Evolutionary conservation across 92 coral and sea anemone genomes (phyloP), one percentile per base, ranked within the genome.

Genomic region (Paragorgia papillata): DNA sequence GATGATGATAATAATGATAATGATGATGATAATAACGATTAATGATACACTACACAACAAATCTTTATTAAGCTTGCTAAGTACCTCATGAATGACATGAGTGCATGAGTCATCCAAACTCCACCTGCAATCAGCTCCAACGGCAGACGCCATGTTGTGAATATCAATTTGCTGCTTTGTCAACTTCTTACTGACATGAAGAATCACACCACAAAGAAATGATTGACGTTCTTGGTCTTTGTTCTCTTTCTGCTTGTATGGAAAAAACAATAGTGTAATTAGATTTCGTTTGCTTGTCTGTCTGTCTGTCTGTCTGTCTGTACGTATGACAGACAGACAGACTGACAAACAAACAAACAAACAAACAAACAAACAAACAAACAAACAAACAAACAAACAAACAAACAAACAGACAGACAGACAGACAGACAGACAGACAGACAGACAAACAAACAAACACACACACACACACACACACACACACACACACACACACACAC

Each of bases 121-220:
- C 95, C 93, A 89, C 29, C 95, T 90, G 70, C 87, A 94, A 56
- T 91, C 92, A 32, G 98, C 98, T n/a, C 97, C 98, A 51, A 87
- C 88, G 43, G 92, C 84, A 8, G 92, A 79, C 0, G 98, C 97
- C 39, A 86, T 76, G 21, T 85, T 71, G 75, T 84, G 85, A 40
- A 94, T 80, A 63, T 88, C 95, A 40, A 92, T 73, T 62, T 88
- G 97, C 34, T 88, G 97, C 30, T 85, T 83, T 40, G 74, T 34
- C 50, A 91, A 76, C 76, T 94, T 94, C 86, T 91, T 94, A 56
- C 97, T 88, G 55, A 94, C 92, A 48, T 89, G 84, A 37, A 94
- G 79, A 51, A 89, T 69, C 60, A 91, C 79, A 7, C 95, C 98
- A 84, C 62, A 82, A 13, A 94, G 87, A 22, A 94, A 86, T 21